Evolutionary conservation across 2,113 vertebrate species (phyloP), one percentile per base, ranked within the genome.

Genomic region (Alosa alosa): DNA sequence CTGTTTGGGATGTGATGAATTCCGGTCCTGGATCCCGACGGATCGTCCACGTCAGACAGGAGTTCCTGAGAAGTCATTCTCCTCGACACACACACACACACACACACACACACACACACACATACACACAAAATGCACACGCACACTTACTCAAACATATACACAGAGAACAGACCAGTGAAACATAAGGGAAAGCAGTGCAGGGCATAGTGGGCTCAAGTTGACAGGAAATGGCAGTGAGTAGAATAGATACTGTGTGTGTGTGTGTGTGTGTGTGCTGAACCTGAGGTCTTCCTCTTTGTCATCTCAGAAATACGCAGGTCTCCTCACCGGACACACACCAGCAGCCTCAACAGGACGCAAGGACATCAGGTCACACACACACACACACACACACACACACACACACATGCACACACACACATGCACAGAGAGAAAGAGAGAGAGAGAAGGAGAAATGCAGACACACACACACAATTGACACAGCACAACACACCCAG

Each of bases 211-310:
- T 64, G 60, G 60, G 60, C 60, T 64, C 20, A 64, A 64, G 60
- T 64, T 64, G 4, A 64, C 60, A 64, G 60, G 60, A 64, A 25
- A 20, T n/a, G 60, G 6, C 60, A 25, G 1, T 18, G 52, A 57
- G 52, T 57, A 57, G 60, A 64, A 22, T 64, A 64, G 52, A 57
- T 88, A 44, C 39, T 87, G 81, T 85, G 82, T 57, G 52, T 36
- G 22, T 46, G 86, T 88, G 83, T 85, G 86, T 68, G 89, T 90
- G 86, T 81, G 81, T 0, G 20, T 83, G 7, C 20, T 64, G 57
- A 55, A 64, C 57, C 57, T 60, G 22, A 60, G 57, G 50, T 52
- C 50, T 52, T 60, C 22, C 57, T 60, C 57, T 22, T 64, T 17
- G 52, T 18, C 15, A 18, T 55, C 52, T 4, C 17, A 55, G 52